Evolutionary conservation across 2,888 invertebrate genomes (phyloP).

Genomic region (Hemaris fuciformis): DNA sequence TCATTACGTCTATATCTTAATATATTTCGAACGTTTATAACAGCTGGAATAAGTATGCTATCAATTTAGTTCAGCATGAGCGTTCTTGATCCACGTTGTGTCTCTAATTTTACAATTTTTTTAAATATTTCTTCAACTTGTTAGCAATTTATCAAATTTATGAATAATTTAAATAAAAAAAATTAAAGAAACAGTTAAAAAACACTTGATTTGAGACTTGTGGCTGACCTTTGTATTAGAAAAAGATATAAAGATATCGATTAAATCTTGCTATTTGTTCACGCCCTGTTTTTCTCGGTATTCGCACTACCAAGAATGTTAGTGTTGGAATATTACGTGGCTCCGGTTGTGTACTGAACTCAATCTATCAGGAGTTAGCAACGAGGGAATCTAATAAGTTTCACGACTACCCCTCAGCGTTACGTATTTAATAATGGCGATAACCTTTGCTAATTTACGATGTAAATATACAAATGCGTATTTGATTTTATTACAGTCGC

Average conservation of each 20-base stretch:
- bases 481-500: constrained; percentile 32
- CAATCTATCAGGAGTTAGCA: background rate
- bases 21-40: background rate
- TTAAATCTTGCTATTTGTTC: background rate
- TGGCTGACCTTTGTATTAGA: background rate
- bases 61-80: background rate
- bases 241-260: background rate
- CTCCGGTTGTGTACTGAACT: background rate
- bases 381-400: background rate
- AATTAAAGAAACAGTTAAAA: background rate
- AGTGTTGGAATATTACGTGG: background rate
- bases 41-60: background rate
- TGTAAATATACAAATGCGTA: constrained; percentile 23
- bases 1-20: background rate
- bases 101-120: background rate
- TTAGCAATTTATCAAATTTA: background rate
- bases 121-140: background rate
- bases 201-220: background rate
- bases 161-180: background rate
- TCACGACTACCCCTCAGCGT: background rate
- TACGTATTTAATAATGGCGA: constrained; percentile 17
- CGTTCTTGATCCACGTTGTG: background rate
- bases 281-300: background rate
- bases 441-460: constrained; percentile 36
- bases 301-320: background rate